Base-by-base conservation (phyloP, 2,888 invertebrate species). In the Tiliacea citrago region DNA sequence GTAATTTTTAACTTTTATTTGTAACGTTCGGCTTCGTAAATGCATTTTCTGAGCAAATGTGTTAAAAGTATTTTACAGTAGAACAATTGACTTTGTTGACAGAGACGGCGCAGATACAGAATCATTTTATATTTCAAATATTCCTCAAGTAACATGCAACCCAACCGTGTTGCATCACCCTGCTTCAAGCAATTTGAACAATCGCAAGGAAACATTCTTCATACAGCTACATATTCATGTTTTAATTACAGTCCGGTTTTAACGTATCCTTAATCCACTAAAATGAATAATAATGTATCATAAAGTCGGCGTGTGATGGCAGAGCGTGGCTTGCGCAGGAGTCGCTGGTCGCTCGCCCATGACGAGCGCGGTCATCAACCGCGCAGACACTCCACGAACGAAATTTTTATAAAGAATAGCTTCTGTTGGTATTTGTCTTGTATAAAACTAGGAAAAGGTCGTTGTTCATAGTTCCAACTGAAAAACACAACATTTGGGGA, bases 351-450 rank as follows among this genome's bases (percentile, higher is more conserved):
- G 83, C 76, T 88, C 81, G 90, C 75, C 88, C 93, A 88, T 93
- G 92, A 93, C 92, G 89, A 78, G 77, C 70, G 82, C 85, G 91
- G 93, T 90, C 88, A 90, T 88, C 90, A 91, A 92, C 92, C 92
- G 91, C 88, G 39, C 76, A 83, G 83, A 84, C 89, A 81, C 83
- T 85, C 76, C 76, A 84, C 87, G 84, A 89, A 90, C 90, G 75
- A 89, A 90, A 90, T 86, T 88, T 88, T 86, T 88, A 85, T 86
- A 83, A 84, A 88, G 85, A 88, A 87, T 87, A 87, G 82, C 83
- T 88, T 81, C 83, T 85, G 81, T 83, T 83, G 84, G 86, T 82
- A 83, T 86, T 82, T 73, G 68, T 79, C 73, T 82, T 84, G 71
- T 75, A 83, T 72, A 87, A 89, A 88, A 84, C 78, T 75, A 72